phyloP scores from a whole-genome alignment of 2,113 vertebrate genomes.

The Misgurnus mizolepis region DNA sequence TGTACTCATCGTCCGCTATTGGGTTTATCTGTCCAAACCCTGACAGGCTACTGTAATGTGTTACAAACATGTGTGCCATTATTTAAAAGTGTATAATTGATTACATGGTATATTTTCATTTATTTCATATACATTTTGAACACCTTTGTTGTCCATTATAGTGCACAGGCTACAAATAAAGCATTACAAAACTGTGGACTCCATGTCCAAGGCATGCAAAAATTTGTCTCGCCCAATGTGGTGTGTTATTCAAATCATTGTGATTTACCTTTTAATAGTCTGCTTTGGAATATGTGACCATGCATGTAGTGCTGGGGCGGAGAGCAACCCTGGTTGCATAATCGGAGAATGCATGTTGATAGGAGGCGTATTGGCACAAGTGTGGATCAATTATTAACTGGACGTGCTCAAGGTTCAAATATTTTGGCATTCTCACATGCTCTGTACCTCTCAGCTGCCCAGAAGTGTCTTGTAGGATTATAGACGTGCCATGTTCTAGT shows the following conservation, averaged over 20 bases:
- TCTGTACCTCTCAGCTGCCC: slow-evolving; percentile 43
- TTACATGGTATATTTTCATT: too few species aligned
- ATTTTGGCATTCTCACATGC: slow-evolving; percentile 38
- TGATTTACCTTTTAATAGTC: background rate
- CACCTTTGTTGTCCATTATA: background rate
- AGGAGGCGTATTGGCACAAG: slow-evolving; percentile 42
- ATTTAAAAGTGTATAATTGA: too few species aligned
- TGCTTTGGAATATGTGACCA: background rate
- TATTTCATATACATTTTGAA: too few species aligned
- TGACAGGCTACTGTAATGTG: too few species aligned
- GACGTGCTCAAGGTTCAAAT: slow-evolving; percentile 69
- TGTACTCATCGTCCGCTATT: too few species aligned
- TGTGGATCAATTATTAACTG: slow-evolving; percentile 71
- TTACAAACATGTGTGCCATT: too few species aligned
- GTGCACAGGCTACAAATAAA: background rate
- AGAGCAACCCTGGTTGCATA: slow-evolving; percentile 54
- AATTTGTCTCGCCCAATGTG: too few species aligned
- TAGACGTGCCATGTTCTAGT: background rate
- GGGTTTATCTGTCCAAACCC: too few species aligned
- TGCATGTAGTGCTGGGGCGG: background rate
- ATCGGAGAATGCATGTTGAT: slow-evolving; percentile 54
- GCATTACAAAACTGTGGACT: background rate
- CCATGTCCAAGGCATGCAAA: too few species aligned
- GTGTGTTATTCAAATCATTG: slow-evolving; percentile 9
- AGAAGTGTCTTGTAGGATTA: background rate